Percentiles rank a stretch among this genome's conserved stretches.
These are phyloP conservation scores for Timandra comae DNA, from an alignment of 2,888 invertebrate genomes.

Conservation along the genomic window DNA sequence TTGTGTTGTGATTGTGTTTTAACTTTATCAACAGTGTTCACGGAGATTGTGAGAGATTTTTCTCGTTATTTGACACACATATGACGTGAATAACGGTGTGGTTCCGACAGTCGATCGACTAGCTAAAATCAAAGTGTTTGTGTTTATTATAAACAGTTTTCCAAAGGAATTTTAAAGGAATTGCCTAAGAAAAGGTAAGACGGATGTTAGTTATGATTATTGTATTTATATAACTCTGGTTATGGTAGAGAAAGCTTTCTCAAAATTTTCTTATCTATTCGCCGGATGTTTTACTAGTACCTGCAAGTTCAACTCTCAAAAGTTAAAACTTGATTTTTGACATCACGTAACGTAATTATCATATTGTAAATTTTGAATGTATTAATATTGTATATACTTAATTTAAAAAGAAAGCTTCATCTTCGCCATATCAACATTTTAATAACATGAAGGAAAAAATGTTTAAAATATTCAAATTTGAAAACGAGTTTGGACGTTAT, in stretches of 20 bases:
- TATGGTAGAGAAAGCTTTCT: constrained; percentile 49
- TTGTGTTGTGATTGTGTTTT: constrained; percentile 52
- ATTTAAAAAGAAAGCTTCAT: no score
- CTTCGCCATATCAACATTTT: no score
- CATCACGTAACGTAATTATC: no score
- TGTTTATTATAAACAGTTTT: constrained; percentile 63
- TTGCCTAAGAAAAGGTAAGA: constrained; percentile 71
- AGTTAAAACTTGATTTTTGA: no score
- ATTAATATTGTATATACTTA: no score
- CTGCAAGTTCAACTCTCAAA: no score
- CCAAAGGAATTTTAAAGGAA: constrained; percentile 74
- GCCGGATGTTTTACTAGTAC: constrained; percentile 24
- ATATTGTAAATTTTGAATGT: no score
- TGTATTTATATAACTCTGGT: constrained; percentile 65
- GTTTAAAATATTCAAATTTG: constrained; percentile 1
- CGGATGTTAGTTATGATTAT: constrained; percentile 72
- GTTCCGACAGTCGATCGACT: constrained; percentile 65
- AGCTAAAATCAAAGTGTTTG: constrained; percentile 72
- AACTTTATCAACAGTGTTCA: constrained; percentile 35
- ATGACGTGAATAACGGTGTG: constrained; percentile 72
- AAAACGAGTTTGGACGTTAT: constrained; percentile 34
- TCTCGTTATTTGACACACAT: constrained; percentile 67
- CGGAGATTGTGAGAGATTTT: constrained; percentile 53
- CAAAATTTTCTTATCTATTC: constrained; percentile 27
- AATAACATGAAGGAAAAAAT: background rate